Conservation (phyloP, 2,888 invertebrate species). For the Mantis religiosa region DNA sequence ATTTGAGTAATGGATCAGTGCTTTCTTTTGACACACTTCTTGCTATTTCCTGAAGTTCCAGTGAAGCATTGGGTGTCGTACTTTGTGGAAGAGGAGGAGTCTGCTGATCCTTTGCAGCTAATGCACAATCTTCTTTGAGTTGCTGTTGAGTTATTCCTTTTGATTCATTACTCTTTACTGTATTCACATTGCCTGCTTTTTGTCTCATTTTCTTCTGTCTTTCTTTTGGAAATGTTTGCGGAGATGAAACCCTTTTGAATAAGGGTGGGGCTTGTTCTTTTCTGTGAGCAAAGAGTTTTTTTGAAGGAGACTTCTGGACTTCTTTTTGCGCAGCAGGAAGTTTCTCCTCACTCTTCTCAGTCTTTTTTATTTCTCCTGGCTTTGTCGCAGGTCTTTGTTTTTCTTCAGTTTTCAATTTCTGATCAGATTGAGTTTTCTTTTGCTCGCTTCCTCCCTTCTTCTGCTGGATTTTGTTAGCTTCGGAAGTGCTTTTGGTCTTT, state of each 20-base stretch:
- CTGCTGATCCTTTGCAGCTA: background rate
- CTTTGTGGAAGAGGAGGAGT: background rate
- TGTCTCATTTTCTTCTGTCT: background rate
- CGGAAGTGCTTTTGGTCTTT: background rate
- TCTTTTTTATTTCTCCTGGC: background rate
- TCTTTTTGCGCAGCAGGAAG: background rate
- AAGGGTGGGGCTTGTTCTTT: background rate
- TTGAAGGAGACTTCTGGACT: background rate
- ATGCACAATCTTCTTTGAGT: background rate
- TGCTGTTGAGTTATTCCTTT: background rate
- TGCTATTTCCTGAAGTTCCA: background rate
- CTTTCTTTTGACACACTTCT: background rate
- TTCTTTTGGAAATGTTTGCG: background rate
- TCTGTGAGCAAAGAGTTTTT: background rate
- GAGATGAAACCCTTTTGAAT: background rate
- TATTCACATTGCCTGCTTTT: background rate
- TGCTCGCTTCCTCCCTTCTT: background rate
- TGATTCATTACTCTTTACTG: background rate
- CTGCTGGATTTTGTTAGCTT: background rate
- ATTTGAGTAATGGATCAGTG: background rate
- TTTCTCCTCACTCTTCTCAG: background rate
- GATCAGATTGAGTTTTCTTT: background rate
- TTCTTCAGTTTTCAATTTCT: background rate
- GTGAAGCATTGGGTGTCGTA: background rate
- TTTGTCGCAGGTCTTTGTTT: too few species aligned